Evolutionary conservation across 2,113 vertebrate species (phyloP), one percentile per base, ranked within the genome.

Genomic region (Melanotaenia duboulayi): DNA sequence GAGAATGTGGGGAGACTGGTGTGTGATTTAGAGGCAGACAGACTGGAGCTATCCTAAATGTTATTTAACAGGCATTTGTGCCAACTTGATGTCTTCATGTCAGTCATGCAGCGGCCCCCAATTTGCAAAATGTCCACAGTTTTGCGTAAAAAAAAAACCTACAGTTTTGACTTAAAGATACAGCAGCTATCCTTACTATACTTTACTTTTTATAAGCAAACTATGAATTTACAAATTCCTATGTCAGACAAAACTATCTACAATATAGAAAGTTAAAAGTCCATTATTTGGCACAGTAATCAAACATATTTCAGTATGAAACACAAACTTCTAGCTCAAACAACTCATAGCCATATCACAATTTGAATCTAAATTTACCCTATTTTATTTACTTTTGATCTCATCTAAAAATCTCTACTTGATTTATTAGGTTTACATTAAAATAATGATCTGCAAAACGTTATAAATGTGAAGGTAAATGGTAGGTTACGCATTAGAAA

Each of bases 21-120:
- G 35, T 75, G 73, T 76, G 64, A 74, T 60, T 51, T n/a, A 35
- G 62, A 83, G 49, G 69, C 78, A 87, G 70, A 78, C 84, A 60
- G 58, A 14, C 65, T 67, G 32, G 46, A 58, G 39, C 20, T 50
- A 62, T 51, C 19, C 39, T 55, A 13, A n/a, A 11, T 69, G 24
- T 23, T 54, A 69, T 59, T 54, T 59, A 65, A 50, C 25, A 17
- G 50, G 20, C 50, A 4, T 48, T 9, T 48, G 25, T 46, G 14
- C 17, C 20, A 65, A 59, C 11, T 13, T 1, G 10, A 42, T 32
- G 32, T 60, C 24, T 58, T 60, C 66, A 19, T 52, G 19, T 23
- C 22, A n/a, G 28, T 39, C 20, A n/a, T 51, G 48, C 1, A 71
- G 46, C 32, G 17, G 32, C 46, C 20, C 6, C 23, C n/a, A 14